Evolutionary conservation across 2,797 vertebrate genomes (phyloP).

Genomic region (Avahi laniger): DNA sequence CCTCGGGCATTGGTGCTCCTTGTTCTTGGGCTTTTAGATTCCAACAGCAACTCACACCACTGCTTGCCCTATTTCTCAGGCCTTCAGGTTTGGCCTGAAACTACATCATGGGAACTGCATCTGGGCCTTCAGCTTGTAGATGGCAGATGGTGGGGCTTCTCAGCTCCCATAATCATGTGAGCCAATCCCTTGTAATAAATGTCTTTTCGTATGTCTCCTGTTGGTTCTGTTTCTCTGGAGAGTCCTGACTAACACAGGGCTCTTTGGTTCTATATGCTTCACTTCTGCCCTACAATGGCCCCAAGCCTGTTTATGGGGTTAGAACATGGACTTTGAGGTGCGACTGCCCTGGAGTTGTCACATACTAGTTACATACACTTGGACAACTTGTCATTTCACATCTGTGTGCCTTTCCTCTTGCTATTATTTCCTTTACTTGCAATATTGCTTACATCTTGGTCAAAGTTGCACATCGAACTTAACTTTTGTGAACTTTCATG

Average conservation of each 20-base stretch:
- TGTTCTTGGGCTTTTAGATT: neutral
- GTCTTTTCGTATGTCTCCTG: neutral
- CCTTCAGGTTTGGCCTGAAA: neutral
- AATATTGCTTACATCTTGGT: neutral
- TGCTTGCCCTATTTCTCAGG: neutral
- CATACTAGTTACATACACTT: neutral
- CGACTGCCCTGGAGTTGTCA: neutral
- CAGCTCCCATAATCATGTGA: neutral
- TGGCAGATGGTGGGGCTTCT: neutral
- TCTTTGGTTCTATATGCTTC: neutral
- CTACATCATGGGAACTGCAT: neutral
- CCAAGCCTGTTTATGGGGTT: neutral
- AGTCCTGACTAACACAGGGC: neutral
- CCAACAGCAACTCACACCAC: neutral
- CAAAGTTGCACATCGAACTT: neutral
- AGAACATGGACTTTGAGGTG: neutral
- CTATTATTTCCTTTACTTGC: neutral
- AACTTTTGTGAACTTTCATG: neutral
- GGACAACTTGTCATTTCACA: neutral
- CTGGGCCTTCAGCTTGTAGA: neutral
- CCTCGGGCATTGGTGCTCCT: too few species aligned
- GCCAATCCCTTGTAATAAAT: neutral
- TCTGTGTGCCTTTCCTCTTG: neutral
- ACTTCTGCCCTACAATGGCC: neutral
- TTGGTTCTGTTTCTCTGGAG: neutral